Evolutionary conservation across 1,140 invertebrate species (phyloP).

Genomic region (Idris sp.): DNA sequence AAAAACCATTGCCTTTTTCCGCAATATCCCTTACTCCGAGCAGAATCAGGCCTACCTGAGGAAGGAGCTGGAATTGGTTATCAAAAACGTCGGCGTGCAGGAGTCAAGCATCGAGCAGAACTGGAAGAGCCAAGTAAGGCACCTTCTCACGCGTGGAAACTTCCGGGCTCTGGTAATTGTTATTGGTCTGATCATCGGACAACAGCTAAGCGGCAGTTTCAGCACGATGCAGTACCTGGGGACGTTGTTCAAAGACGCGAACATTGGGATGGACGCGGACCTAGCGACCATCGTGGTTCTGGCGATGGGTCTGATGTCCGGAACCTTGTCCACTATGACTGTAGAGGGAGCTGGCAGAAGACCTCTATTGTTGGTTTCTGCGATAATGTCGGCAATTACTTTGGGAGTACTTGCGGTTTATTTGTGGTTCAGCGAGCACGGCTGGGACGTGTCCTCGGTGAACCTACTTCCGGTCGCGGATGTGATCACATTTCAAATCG

Average conservation of each 20-base stretch:
- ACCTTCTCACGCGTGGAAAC: constrained; percentile 77
- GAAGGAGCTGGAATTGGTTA: constrained; percentile 82
- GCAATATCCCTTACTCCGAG: constrained; percentile 76
- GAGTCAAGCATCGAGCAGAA: constrained; percentile 72
- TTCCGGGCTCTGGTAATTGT: constrained; percentile 83
- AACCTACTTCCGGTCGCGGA: constrained; percentile 82
- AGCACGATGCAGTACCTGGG: constrained; percentile 88
- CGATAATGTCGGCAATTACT: constrained; percentile 79
- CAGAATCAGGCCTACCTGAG: constrained; percentile 72
- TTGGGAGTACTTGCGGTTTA: constrained; percentile 81
- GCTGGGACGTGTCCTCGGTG: constrained; percentile 67
- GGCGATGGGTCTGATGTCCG: constrained; percentile 83
- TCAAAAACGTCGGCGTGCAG: constrained; percentile 80
- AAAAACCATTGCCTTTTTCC: constrained; percentile 81
- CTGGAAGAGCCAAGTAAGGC: constrained; percentile 48
- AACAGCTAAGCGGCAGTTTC: constrained; percentile 88
- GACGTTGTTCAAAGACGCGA: constrained; percentile 83
- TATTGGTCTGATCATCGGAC: constrained; percentile 84
- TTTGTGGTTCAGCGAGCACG: constrained; percentile 76
- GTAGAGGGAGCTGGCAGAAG: constrained; percentile 86
- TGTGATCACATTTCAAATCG: constrained; percentile 84
- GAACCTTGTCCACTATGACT: constrained; percentile 81
- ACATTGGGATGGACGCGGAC: constrained; percentile 78
- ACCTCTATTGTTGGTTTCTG: constrained; percentile 83
- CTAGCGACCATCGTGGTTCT: constrained; percentile 84